Percentiles rank a stretch among this genome's conserved stretches.
Evolutionary conservation across 2,888 invertebrate genomes (phyloP).

Genomic region (Micoletzkya japonica): DNA sequence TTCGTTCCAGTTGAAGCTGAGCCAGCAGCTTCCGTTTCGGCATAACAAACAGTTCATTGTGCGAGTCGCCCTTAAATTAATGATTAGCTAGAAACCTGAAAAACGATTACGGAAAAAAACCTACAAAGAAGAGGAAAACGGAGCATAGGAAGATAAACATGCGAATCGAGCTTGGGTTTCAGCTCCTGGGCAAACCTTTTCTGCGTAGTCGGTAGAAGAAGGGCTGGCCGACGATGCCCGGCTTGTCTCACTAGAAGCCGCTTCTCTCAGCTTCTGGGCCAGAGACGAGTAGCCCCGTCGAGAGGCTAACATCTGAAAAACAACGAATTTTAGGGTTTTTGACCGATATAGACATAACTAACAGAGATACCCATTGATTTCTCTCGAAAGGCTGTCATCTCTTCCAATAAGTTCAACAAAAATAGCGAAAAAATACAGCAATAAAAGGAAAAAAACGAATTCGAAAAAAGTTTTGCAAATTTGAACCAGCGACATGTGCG

Average conservation of each 20-base stretch:
- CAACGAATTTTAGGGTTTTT: no score
- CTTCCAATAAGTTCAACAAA: no score
- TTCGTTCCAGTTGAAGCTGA: slow-evolving; percentile 53
- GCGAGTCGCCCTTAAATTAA: slow-evolving; percentile 46
- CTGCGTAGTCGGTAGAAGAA: slow-evolving; percentile 7
- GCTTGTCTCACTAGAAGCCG: not conserved
- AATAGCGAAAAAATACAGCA: no score
- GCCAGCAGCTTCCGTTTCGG: slow-evolving; percentile 57
- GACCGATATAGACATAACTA: no score
- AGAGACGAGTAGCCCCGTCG: slow-evolving; percentile 17
- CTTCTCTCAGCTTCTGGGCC: slow-evolving; percentile 13
- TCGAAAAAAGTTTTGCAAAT: no score
- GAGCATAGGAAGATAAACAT: not conserved
- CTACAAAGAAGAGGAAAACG: not conserved
- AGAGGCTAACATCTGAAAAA: slow-evolving; percentile 9
- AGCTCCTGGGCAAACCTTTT: not conserved
- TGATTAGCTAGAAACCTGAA: not conserved
- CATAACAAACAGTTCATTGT: slow-evolving; percentile 54
- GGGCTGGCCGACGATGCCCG: not conserved
- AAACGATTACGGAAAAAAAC: not conserved
- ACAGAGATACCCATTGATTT: no score
- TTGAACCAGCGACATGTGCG: no score
- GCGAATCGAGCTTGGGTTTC: not conserved
- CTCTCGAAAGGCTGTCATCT: no score
- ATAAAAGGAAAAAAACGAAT: no score